Base-by-base conservation (phyloP, 2,888 invertebrate species). In the Yponomeuta evonymella region DNA sequence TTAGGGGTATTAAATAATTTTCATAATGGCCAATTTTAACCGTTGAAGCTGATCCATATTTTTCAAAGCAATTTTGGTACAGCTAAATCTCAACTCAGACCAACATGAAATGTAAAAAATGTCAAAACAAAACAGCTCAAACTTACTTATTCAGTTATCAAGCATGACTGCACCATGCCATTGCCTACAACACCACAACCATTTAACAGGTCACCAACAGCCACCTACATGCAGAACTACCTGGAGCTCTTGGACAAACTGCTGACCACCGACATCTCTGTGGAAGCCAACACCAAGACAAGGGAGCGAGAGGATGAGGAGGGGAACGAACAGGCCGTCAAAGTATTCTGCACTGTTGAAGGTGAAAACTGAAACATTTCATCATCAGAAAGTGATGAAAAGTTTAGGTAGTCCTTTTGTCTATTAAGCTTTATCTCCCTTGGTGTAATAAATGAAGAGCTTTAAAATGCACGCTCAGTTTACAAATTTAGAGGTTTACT, bases 161-260 rank as follows among this genome's bases (percentile, higher is more conserved):
- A 58, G 12, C 15, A 15, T 15, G 0, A 12, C 23, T 58, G 15
- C 51, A 58, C 51, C 36, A 36, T 36, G 36, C 12, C 5, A 15
- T 58, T 58, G 5, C 15, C 15, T 15, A 58, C 12, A 58, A 58
- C 2, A 15, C 51, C 3, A 58, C 51, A 58, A 15, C 3, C 51
- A 58, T 58, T 58, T 58, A 12, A 15, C 73, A 89, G 89, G 87
- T 76, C 85, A 93, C 81, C 95, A 93, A 92, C 92, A n/a, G 85
- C 90, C 70, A 86, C 84, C 64, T 94, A 94, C 79, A 93, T 94
- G 76, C 92, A 93, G 76, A 96, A 95, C 83, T 94, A 94, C 75
- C 81, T 96, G 70, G 93, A 94, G 75, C 84, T 96, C 9, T 82
- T 95, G 64, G 93, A 95, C 81, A 93, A 93, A 75, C 83, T 94